phyloP scores from a whole-genome alignment of 2,888 invertebrate species.

The Melangyna quadrimaculata region DNA sequence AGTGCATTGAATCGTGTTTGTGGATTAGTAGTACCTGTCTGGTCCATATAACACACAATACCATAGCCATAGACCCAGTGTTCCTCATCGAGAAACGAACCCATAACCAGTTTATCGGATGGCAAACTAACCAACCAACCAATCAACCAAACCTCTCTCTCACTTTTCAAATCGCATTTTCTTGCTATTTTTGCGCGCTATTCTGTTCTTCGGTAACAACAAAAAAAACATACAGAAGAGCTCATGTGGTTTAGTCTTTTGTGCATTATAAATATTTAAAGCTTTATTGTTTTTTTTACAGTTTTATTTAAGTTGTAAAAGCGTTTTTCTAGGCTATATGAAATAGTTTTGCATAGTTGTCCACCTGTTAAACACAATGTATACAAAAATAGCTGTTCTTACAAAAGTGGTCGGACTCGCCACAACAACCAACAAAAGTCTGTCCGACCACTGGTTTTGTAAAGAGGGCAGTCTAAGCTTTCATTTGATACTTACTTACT shows the following conservation, averaged over 20 bases:
- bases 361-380: too few relatives aligned
- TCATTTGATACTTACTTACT: too few relatives aligned
- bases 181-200: constrained; percentile 56
- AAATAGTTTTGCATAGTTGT: too few relatives aligned
- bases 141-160: constrained; percentile 66
- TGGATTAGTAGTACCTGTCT: constrained; percentile 65
- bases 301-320: too few relatives aligned
- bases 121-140: constrained; percentile 27
- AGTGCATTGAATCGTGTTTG: constrained; percentile 65
- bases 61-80: background rate
- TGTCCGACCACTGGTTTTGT: too few relatives aligned
- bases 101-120: constrained; percentile 5
- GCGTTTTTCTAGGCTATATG: too few relatives aligned
- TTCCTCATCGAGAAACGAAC: constrained; percentile 14
- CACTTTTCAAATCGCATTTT: constrained; percentile 64
- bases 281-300: too few relatives aligned
- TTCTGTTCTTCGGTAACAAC: constrained; percentile 41
- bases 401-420: too few relatives aligned
- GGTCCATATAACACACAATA: constrained; percentile 25
- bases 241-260: background rate
- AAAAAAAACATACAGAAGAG: constrained; percentile 34
- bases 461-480: too few relatives aligned
- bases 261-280: background rate
- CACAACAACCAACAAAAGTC: too few relatives aligned
- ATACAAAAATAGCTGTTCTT: too few relatives aligned